These are phyloP conservation scores for Aspidiotus destructor DNA, from an alignment of 2,888 invertebrate species.

Conservation along the genomic window DNA sequence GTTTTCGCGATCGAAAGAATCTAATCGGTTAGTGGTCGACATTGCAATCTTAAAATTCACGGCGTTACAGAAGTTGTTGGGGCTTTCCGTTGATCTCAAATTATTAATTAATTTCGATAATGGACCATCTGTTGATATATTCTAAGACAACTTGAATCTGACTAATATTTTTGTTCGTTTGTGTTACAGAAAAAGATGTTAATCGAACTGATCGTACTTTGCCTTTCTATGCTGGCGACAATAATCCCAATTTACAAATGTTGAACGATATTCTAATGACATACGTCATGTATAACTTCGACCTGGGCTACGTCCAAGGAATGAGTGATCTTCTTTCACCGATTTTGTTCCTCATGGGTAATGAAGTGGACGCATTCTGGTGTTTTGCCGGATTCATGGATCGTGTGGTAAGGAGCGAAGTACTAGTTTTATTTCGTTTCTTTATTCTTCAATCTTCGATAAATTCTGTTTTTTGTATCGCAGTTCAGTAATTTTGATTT, in stretches of 20 bases:
- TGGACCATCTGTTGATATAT: no score
- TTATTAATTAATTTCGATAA: no score
- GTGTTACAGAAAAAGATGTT: slow-evolving; percentile 79
- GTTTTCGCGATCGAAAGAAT: slow-evolving; percentile 81
- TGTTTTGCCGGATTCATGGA: slow-evolving; percentile 98
- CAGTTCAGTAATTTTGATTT: slow-evolving; percentile 88
- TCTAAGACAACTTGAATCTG: background rate
- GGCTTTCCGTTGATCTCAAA: no score
- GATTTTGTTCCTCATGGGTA: slow-evolving; percentile 73
- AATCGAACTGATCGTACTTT: slow-evolving; percentile 87
- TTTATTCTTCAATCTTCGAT: no score
- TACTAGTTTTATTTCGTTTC: no score
- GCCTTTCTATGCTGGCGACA: slow-evolving; percentile 84
- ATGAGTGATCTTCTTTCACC: slow-evolving; percentile 97
- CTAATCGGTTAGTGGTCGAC: slow-evolving; percentile 55
- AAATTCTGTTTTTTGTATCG: slow-evolving; percentile 7
- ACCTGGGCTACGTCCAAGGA: slow-evolving; percentile 90
- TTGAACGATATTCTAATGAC: slow-evolving; percentile 93
- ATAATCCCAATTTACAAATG: slow-evolving; percentile 75
- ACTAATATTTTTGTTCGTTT: slow-evolving; percentile 12
- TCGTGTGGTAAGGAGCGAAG: slow-evolving; percentile 62
- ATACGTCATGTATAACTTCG: slow-evolving; percentile 98
- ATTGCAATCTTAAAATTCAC: background rate
- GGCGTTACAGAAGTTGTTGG: background rate
- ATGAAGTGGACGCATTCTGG: slow-evolving; percentile 97